Conservation (phyloP, 2,113 vertebrate genomes). For the Aviceda subcristata region DNA sequence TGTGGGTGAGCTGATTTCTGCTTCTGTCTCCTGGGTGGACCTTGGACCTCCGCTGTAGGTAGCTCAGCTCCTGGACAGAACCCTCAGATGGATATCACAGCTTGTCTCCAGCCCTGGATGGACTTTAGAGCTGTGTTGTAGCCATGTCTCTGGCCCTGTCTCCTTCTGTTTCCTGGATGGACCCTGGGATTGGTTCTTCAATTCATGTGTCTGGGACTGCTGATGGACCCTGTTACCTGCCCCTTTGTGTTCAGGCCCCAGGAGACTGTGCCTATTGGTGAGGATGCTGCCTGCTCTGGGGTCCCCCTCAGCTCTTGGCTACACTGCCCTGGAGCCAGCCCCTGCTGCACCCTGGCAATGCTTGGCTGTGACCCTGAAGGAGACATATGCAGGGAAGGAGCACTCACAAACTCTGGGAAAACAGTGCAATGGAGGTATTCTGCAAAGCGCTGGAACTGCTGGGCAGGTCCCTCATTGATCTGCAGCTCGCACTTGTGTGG, state of each 20-base stretch:
- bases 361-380: neutral
- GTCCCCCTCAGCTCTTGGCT: neutral
- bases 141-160: neutral
- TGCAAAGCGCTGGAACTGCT: constrained; percentile 75
- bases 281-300: neutral
- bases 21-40: neutral
- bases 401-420: constrained; percentile 88
- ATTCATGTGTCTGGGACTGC: rapidly evolving
- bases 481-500: constrained; percentile 81
- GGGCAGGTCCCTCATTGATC: constrained; percentile 65
- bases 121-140: neutral
- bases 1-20: neutral
- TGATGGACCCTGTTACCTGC: neutral
- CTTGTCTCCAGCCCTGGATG: neutral
- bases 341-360: neutral
- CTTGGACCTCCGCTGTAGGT: neutral
- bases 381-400: neutral
- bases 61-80: neutral
- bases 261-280: neutral
- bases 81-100: neutral
- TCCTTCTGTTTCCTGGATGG: neutral
- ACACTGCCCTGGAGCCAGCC: neutral
- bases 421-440: constrained; percentile 73
- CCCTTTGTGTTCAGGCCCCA: neutral
- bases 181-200: neutral